Base-by-base conservation (phyloP, 2,888 invertebrate genomes). In the Eupelmus urozonus region DNA sequence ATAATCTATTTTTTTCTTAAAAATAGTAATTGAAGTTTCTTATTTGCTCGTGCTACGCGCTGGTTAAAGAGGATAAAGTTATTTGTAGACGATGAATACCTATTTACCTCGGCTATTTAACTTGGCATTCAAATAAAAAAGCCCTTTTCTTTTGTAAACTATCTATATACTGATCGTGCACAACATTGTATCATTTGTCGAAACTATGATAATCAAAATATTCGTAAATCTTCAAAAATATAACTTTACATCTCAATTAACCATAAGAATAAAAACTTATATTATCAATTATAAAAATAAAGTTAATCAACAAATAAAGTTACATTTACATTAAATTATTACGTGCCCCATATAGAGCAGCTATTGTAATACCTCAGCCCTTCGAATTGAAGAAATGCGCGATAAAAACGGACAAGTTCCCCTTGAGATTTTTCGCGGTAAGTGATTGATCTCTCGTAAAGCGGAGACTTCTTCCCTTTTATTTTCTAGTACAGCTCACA, bases 341-440 rank as follows among this genome's bases (percentile, higher is more conserved):
- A 45, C 16, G 13, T 45, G 16, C 13, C 2, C 13, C 45, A 45
- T 13, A 45, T 45, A 45, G 2, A 13, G 16, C 34, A 34, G 34
- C 34, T 45, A 45, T 71, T 62, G 11, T 34, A 23, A 13, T 49
- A 45, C 51, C 23, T 60, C 42, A 3, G 13, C 51, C 13, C 49
- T 29, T n/a, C 57, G 34, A 23, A 42, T 42, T 13, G 23, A 63
- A 4, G 29, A 40, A 62, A 60, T 45, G 34, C 40, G 42, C 51
- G 77, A 72, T 77, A 66, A 77, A 74, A 74, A 45, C 49, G 27
- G 59, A 60, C 77, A 73, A 80, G 79, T 76, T 70, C 81, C 81
- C 81, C 82, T 67, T 53, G 69, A 82, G 82, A 83, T 81, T 87
- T n/a, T 87, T 87, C 87, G 85, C 80, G 83, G 87, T 89, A 89